phyloP scores from a whole-genome alignment of 2,888 invertebrate species.

The Leistus spinibarbis region DNA sequence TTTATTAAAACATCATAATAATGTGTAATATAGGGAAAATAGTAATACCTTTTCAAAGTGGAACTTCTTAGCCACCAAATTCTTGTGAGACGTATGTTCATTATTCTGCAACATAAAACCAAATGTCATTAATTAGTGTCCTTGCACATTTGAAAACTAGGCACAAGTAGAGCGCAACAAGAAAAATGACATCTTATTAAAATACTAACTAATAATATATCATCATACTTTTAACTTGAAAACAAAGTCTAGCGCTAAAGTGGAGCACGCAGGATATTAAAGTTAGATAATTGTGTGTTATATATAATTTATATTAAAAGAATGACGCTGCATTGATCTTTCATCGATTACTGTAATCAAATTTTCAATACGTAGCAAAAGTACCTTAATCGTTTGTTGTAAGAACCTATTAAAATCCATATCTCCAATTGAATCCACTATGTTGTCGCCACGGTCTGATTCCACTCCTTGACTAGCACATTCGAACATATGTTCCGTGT shows the following conservation, averaged over 20 bases:
- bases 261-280: no score
- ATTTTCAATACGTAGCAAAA: not conserved
- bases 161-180: not conserved
- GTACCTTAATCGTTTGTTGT: conserved; percentile 62
- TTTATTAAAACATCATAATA: not conserved
- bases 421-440: conserved; percentile 55
- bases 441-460: conserved; percentile 47
- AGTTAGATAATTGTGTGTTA: no score
- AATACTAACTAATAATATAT: not conserved
- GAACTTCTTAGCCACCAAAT: conserved; percentile 78
- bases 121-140: conserved; percentile 12
- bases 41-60: conserved; percentile 62
- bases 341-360: no score
- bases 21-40: conserved; percentile 35
- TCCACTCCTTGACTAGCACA: conserved; percentile 68
- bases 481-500: conserved; percentile 96
- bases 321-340: no score
- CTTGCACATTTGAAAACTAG: not conserved
- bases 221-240: no score
- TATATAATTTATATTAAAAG: no score
- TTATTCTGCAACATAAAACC: conserved; percentile 36
- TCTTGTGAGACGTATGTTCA: conserved; percentile 61
- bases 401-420: conserved; percentile 73
- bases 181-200: not conserved
- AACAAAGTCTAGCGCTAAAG: no score